Conservation (phyloP, 2,113 vertebrate genomes). For the Rafetus swinhoei region DNA sequence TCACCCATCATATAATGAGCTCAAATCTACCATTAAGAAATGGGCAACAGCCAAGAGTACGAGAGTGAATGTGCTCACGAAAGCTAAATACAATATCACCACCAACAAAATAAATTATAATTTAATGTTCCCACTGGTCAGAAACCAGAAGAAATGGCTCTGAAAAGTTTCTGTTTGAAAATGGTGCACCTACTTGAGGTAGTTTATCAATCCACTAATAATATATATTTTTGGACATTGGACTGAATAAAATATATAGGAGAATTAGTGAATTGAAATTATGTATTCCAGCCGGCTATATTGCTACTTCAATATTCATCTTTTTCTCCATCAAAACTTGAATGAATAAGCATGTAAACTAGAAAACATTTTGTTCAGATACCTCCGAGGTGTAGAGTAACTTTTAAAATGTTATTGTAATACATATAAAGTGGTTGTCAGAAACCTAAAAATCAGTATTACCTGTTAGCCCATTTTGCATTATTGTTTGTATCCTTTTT, state of each 20-base stretch:
- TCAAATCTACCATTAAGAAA: not conserved
- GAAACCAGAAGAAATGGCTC: not conserved
- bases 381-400: not conserved
- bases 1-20: not conserved
- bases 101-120: not conserved
- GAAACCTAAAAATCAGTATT: not conserved
- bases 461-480: not conserved
- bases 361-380: not conserved
- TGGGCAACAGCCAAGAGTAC: not conserved
- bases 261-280: not conserved
- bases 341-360: not conserved
- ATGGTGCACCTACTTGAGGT: not conserved
- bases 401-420: constrained; percentile 26
- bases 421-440: constrained; percentile 5
- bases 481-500: not conserved
- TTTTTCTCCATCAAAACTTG: not conserved
- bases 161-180: not conserved
- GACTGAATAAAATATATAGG: not conserved
- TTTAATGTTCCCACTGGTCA: not conserved
- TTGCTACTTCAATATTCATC: not conserved
- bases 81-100: not conserved
- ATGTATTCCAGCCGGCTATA: not conserved
- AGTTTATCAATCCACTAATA: accelerated
- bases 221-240: not conserved
- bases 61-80: accelerated